A percentile compares a stretch with the other conserved stretches of the same genome.
Evolutionary conservation across 2,113 vertebrate species (phyloP).

Genomic region (Sitta europaea): DNA sequence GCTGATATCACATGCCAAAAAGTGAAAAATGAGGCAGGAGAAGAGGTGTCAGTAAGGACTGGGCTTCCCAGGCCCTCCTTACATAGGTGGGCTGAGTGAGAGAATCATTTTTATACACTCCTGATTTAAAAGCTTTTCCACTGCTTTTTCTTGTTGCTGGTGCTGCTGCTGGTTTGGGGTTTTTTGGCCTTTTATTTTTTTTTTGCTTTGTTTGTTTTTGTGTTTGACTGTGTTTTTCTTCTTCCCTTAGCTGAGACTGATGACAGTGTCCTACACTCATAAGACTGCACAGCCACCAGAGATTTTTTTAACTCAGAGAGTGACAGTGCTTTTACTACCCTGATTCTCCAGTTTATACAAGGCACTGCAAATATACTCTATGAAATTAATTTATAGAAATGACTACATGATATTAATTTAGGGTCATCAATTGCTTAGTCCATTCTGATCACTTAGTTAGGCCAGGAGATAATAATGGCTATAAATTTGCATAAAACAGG

Average conservation of each 20-base stretch:
- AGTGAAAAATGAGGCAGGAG: not conserved
- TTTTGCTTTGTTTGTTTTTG: not conserved
- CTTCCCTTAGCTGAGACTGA: not conserved
- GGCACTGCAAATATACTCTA: not conserved
- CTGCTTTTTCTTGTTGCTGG: not conserved
- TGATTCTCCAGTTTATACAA: not conserved
- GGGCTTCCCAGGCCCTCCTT: not conserved
- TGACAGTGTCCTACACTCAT: not conserved
- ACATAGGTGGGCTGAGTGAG: accelerated
- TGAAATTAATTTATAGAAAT: slow-evolving; percentile 1
- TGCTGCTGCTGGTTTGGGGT: accelerated
- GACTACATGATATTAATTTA: not conserved
- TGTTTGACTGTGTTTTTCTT: not conserved
- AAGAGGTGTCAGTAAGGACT: not conserved
- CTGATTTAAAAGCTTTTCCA: not conserved
- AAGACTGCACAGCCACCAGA: not conserved
- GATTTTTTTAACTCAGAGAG: not conserved
- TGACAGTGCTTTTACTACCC: not conserved
- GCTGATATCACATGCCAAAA: not conserved
- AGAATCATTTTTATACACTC: not conserved
- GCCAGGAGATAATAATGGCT: not conserved
- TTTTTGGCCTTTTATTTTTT: accelerated
- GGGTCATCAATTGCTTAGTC: not conserved
- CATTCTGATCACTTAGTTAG: slow-evolving; percentile 1
- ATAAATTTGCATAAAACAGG: not conserved